phyloP scores from a whole-genome alignment of 1,140 invertebrate species.

The Aradophagus sp. region DNA sequence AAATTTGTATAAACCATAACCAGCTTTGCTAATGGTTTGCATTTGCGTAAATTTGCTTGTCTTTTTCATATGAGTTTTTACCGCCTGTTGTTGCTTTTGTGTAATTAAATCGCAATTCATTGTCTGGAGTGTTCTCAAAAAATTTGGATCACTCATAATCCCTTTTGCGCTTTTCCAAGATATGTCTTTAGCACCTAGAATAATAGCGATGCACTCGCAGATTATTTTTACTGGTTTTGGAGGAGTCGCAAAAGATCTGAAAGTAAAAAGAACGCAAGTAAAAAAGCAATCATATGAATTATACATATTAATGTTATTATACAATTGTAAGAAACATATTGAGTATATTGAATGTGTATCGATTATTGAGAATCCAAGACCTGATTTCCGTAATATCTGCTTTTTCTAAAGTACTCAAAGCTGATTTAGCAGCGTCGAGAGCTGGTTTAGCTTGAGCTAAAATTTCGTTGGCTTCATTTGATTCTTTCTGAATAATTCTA shows the following conservation, averaged over 20 bases:
- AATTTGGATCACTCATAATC: constrained; percentile 93
- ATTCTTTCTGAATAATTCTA: constrained; percentile 77
- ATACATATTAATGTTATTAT: too few relatives aligned
- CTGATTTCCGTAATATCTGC: constrained; percentile 92
- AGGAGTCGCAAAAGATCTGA: constrained; percentile 90
- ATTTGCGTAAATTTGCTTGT: constrained; percentile 84
- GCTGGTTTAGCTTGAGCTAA: constrained; percentile 87
- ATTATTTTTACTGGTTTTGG: constrained; percentile 90
- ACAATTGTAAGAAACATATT: too few relatives aligned
- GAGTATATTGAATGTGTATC: too few relatives aligned
- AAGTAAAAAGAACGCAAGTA: constrained; percentile 2
- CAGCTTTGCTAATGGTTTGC: constrained; percentile 85
- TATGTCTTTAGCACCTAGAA: constrained; percentile 87
- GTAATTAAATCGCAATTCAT: constrained; percentile 90
- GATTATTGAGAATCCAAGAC: constrained; percentile 53
- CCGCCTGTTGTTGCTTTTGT: constrained; percentile 81
- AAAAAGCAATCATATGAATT: too few relatives aligned
- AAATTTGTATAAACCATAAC: constrained; percentile 88
- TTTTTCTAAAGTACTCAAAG: constrained; percentile 88
- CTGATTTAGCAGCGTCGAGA: constrained; percentile 84
- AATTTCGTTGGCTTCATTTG: constrained; percentile 86
- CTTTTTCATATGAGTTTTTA: constrained; percentile 82
- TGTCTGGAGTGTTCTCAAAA: constrained; percentile 85
- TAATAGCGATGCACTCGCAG: constrained; percentile 90
- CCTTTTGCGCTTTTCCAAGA: constrained; percentile 92